A percentile compares a stretch with the other conserved stretches of the same genome.
phyloP scores from a whole-genome alignment of 2,888 invertebrate species.

The Mimumesa dahlbomi region DNA sequence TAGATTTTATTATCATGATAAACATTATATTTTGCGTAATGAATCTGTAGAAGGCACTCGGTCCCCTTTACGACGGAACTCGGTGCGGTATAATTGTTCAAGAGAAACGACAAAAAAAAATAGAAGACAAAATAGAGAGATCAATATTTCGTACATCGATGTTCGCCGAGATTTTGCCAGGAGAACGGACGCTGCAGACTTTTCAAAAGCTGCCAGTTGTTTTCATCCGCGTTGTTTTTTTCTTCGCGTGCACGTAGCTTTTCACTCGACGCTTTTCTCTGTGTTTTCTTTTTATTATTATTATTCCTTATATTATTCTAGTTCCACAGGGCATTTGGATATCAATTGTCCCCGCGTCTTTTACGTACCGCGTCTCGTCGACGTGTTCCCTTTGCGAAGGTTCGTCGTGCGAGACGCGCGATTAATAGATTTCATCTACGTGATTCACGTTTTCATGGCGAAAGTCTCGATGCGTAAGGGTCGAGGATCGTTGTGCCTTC shows the following conservation, averaged over 20 bases:
- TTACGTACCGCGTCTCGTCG: neutral
- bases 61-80: conserved; percentile 80
- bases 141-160: conserved; percentile 74
- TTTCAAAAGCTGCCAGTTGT: too few relatives aligned
- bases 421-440: neutral
- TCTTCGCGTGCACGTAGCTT: neutral
- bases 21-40: conserved; percentile 66
- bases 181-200: conserved; percentile 67
- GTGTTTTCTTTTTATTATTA: neutral
- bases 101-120: conserved; percentile 50
- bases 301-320: conserved; percentile 12
- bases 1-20: conserved; percentile 67
- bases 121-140: too few relatives aligned
- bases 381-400: too few relatives aligned
- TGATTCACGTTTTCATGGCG: conserved; percentile 72
- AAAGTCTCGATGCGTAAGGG: conserved; percentile 78
- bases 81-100: conserved; percentile 74
- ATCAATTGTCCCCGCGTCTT: neutral
- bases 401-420: too few relatives aligned
- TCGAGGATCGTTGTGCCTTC: conserved; percentile 80
- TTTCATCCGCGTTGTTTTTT: too few relatives aligned
- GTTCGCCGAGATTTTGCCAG: conserved; percentile 78
- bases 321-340: conserved; percentile 39
- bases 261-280: neutral
- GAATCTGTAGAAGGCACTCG: conserved; percentile 76